These are phyloP conservation scores for Bagarius yarrelli DNA, from an alignment of 2,113 vertebrate genomes.

Conservation along the genomic window DNA sequence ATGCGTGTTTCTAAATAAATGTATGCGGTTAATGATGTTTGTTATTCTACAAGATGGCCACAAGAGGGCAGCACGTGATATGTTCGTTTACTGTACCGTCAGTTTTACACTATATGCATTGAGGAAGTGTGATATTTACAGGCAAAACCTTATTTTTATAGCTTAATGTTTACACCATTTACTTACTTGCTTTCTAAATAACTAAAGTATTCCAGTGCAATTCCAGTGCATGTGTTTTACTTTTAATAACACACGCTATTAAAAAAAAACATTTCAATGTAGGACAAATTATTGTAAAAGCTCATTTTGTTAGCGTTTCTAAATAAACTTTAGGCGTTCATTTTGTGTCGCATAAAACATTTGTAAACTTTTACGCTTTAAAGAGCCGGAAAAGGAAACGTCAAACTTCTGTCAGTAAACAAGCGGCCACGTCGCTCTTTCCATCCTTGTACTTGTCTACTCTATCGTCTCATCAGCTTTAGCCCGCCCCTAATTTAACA, in stretches of 20 bases:
- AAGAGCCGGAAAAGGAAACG: conserved; percentile 57
- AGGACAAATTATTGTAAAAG: not conserved
- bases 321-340: not conserved
- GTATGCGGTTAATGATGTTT: not conserved
- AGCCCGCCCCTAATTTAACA: conserved; percentile 38
- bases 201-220: no score
- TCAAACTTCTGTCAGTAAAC: not conserved
- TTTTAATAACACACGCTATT: not conserved
- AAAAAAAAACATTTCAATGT: not conserved
- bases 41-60: conserved; percentile 17
- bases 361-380: conserved; percentile 45
- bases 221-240: not conserved
- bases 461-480: not conserved
- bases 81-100: not conserved
- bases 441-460: conserved; percentile 43
- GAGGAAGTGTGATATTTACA: not conserved
- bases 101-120: not conserved
- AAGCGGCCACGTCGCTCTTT: conserved; percentile 71
- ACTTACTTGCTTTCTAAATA: not conserved
- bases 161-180: not conserved
- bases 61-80: conserved; percentile 47
- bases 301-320: not conserved
- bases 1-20: not conserved
- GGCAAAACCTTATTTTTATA: not conserved
- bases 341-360: not conserved